These are phyloP conservation scores for Geotrypetes seraphini DNA, from an alignment of 2,797 vertebrate genomes.

Conservation along the genomic window DNA sequence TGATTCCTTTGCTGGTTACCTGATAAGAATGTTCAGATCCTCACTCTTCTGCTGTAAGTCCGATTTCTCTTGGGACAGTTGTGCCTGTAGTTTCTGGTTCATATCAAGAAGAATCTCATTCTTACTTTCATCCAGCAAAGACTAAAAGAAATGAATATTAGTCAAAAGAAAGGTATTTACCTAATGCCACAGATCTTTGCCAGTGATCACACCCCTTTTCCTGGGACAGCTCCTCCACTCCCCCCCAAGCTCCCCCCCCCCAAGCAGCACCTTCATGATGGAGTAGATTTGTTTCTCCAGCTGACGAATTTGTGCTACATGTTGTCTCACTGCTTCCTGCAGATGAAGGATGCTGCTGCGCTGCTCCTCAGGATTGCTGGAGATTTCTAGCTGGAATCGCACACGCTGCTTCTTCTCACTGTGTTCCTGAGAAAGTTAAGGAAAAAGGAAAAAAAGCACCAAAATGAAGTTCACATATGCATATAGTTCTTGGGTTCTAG, in stretches of 20 bases:
- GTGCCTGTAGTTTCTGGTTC: conserved; percentile 81
- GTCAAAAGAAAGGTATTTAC: no score
- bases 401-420: conserved; percentile 97
- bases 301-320: conserved; percentile 83
- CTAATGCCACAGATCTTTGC: no score
- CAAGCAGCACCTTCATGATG: conserved; percentile 72
- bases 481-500: no score
- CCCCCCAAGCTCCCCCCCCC: rapidly evolving
- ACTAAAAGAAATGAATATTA: conserved; percentile 54
- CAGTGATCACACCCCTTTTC: not conserved
- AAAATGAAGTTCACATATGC: no score
- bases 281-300: conserved; percentile 97
- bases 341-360: conserved; percentile 92
- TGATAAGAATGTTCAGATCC: conserved; percentile 95
- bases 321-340: conserved; percentile 89
- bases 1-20: no score
- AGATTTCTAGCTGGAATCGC: conserved; percentile 96
- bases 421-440: conserved; percentile 70
- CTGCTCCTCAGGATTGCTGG: conserved; percentile 96
- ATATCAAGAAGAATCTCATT: conserved; percentile 72
- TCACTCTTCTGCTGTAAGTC: conserved; percentile 93
- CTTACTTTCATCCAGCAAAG: conserved; percentile 75
- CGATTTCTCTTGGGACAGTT: conserved; percentile 89
- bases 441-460: not conserved
- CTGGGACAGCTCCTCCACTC: not conserved